phyloP scores from a whole-genome alignment of 1,140 invertebrate species.

The Frieseomelitta varia region DNA sequence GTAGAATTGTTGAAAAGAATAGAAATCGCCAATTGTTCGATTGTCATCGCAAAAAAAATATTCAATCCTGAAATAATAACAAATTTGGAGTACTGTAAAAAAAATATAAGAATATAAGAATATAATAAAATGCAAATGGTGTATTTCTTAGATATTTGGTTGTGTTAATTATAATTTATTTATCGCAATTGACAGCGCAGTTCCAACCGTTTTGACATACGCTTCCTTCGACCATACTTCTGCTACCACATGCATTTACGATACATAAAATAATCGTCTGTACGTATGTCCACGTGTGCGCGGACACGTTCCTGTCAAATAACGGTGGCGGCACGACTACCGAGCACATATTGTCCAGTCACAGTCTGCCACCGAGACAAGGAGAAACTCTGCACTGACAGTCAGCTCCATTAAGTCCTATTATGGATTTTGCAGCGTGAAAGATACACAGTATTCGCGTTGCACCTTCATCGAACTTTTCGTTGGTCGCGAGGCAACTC shows the following conservation, averaged over 20 bases:
- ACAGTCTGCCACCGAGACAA: slow-evolving; percentile 51
- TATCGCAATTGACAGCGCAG: neutral
- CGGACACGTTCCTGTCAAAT: slow-evolving; percentile 59
- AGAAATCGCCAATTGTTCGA: neutral
- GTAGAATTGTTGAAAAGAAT: neutral
- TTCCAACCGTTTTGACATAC: slow-evolving; percentile 10
- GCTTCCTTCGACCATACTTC: neutral
- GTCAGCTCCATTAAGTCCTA: slow-evolving; percentile 68
- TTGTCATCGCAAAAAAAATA: neutral
- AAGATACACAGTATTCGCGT: slow-evolving; percentile 63
- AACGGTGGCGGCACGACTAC: slow-evolving; percentile 69
- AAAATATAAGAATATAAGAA: no score
- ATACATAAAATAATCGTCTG: neutral
- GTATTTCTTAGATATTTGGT: neutral
- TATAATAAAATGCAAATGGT: no score
- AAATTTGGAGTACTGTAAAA: neutral
- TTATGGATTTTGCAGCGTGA: slow-evolving; percentile 54
- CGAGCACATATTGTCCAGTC: slow-evolving; percentile 61
- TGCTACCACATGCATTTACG: neutral
- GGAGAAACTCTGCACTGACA: slow-evolving; percentile 59
- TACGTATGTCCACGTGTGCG: slow-evolving; percentile 16
- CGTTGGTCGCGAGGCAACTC: slow-evolving; percentile 47
- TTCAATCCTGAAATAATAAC: neutral
- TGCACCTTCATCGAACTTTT: slow-evolving; percentile 52
- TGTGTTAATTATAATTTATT: neutral